Base-by-base conservation (phyloP, 2,888 invertebrate species). In the Agelastica alni region DNA sequence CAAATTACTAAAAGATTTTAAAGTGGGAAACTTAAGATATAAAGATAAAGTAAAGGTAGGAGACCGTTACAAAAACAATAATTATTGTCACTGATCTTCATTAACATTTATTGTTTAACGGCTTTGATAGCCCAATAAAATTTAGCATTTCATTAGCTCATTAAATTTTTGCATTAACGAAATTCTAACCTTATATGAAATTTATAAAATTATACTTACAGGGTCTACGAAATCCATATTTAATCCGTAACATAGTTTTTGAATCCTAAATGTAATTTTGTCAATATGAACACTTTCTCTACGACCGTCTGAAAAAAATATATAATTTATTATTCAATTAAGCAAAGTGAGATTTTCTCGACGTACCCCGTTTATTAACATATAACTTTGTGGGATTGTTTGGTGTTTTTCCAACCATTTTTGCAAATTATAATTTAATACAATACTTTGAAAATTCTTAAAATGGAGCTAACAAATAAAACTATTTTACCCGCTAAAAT, bases 171-270 rank as follows among this genome's bases (percentile, higher is more conserved):
- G n/a, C n/a, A n/a, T n/a, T n/a, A n/a, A n/a, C n/a, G n/a, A n/a
- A n/a, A n/a, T n/a, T n/a, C n/a, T n/a, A n/a, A n/a, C n/a, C n/a
- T n/a, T n/a, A n/a, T n/a, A n/a, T n/a, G n/a, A n/a, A n/a, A n/a
- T n/a, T n/a, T n/a, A n/a, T n/a, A 9, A 26, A 13, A 16, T 17
- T 14, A 26, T 54, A 82, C 86, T 85, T 83, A 96, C 96, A 20
- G 98, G 96, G 75, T 97, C 96, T 16, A 99, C 89, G 80, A 91
- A 97, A 61, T 97, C 95, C 88, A 89, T 90, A 74, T 98, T 93
- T 44, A 99, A 80, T 14, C 94, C 94, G 80, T 97, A 96, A 73
- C 97, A 96, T 51, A 98, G 81, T 73, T 97, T 97, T 69, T 91
- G 87, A 42, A 99, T 93, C 69, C 98, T 83, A 1, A 94, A 94